Conservation (phyloP, 30 jellyfish, hydroid and myxozoan genomes). For the Hydractinia symbiolongicarpus region DNA sequence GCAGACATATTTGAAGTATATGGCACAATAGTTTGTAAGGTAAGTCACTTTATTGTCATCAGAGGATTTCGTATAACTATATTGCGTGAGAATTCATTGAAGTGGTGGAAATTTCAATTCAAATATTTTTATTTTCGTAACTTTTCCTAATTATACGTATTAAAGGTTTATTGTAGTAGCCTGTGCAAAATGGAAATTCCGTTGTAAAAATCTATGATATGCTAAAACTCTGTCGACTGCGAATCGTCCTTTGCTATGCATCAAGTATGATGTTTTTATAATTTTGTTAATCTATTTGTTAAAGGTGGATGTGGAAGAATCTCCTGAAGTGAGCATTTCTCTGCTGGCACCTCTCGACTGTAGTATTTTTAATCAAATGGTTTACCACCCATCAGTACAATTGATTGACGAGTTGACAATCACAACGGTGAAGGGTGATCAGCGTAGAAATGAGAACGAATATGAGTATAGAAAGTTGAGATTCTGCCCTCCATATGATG, state of each 20-base stretch:
- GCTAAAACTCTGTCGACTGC: not conserved
- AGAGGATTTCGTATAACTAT: not conserved
- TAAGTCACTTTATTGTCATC: not conserved
- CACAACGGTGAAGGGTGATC: constrained; percentile 38
- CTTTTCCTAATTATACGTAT: too few relatives aligned
- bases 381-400: constrained; percentile 72
- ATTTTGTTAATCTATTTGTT: not conserved
- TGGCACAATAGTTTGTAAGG: constrained; percentile 92
- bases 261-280: not conserved
- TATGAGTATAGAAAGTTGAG: constrained; percentile 56
- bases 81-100: too few relatives aligned
- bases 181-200: not conserved
- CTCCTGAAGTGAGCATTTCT: constrained; percentile 81
- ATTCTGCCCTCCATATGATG: constrained; percentile 79
- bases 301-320: constrained; percentile 91
- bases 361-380: constrained; percentile 43
- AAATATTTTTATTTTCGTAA: too few relatives aligned
- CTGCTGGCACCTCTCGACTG: constrained; percentile 50
- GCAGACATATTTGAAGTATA: constrained; percentile 71
- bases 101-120: too few relatives aligned
- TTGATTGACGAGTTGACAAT: constrained; percentile 54
- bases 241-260: not conserved
- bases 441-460: constrained; percentile 20
- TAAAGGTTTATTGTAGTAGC: too few relatives aligned
- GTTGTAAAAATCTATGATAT: not conserved